A percentile compares a stretch with the other conserved stretches of the same genome.
Conservation (phyloP, 2,797 vertebrate genomes). For the Rallus crepitans region DNA sequence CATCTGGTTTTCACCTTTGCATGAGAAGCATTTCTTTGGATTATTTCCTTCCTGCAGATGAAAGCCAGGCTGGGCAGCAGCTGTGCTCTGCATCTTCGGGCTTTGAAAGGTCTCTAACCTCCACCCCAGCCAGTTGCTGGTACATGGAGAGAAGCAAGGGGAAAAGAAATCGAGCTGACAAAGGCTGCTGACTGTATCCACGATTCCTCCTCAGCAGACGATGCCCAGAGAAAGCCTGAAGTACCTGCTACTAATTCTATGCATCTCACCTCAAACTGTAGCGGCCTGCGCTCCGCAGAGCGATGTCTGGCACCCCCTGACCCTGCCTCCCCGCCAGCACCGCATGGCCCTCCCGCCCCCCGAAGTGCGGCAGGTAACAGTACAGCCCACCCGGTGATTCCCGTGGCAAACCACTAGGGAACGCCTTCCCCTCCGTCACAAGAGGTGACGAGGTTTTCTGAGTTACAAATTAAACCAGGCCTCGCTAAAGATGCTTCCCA, state of each 20-base stretch:
- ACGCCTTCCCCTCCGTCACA: not conserved
- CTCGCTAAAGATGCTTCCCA: not conserved
- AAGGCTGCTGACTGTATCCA: rapidly evolving
- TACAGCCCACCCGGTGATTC: rapidly evolving
- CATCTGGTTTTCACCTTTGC: not conserved
- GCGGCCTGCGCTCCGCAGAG: rapidly evolving
- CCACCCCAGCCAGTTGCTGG: not conserved
- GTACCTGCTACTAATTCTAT: rapidly evolving
- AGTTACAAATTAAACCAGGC: not conserved
- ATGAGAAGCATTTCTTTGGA: rapidly evolving
- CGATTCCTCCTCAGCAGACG: not conserved
- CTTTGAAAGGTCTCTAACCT: not conserved
- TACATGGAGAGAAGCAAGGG: not conserved
- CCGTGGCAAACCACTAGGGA: rapidly evolving
- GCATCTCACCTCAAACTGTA: rapidly evolving
- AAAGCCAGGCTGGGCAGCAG: not conserved
- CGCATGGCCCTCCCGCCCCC: rapidly evolving
- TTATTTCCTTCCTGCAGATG: not conserved
- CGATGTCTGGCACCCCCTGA: not conserved
- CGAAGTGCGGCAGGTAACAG: rapidly evolving
- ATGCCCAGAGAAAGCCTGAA: not conserved
- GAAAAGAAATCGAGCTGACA: not conserved
- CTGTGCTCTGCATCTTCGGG: not conserved
- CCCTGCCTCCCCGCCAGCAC: not conserved
- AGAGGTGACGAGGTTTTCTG: not conserved